A percentile compares a stretch with the other conserved stretches of the same genome.
phyloP scores from a whole-genome alignment of 2,888 invertebrate genomes.

The Pycnomerus fuliginosus region DNA sequence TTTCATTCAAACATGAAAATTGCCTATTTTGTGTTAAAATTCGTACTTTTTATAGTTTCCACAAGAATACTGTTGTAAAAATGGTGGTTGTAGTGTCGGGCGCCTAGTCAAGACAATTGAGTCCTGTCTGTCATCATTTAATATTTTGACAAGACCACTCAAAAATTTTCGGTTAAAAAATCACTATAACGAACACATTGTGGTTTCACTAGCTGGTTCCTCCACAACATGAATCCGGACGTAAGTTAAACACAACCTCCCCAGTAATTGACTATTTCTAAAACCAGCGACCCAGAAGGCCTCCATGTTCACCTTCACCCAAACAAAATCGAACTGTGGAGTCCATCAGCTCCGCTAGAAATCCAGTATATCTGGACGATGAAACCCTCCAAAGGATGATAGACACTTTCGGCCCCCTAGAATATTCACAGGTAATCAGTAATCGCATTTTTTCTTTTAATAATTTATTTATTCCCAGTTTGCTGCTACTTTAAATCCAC shows the following conservation, averaged over 20 bases:
- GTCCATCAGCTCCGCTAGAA: slow-evolving; percentile 19
- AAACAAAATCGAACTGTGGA: too few relatives aligned
- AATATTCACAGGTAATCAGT: slow-evolving; percentile 28
- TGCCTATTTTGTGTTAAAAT: neutral
- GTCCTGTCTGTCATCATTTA: slow-evolving; percentile 1
- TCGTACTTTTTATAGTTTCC: slow-evolving; percentile 1
- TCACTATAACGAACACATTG: neutral
- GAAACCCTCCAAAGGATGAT: slow-evolving; percentile 34
- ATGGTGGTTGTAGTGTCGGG: neutral
- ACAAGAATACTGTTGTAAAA: too few relatives aligned
- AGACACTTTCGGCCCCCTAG: slow-evolving; percentile 31
- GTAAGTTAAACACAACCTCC: too few relatives aligned
- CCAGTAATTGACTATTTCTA: too few relatives aligned
- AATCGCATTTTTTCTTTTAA: neutral
- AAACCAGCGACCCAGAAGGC: too few relatives aligned
- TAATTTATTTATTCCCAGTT: slow-evolving; percentile 4
- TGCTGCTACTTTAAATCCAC: slow-evolving; percentile 4
- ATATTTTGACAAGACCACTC: slow-evolving; percentile 4
- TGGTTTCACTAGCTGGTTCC: neutral
- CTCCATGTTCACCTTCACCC: too few relatives aligned
- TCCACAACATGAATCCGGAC: slow-evolving; percentile 5
- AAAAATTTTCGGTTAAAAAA: slow-evolving; percentile 8
- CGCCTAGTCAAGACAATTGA: neutral
- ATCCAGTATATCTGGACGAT: slow-evolving; percentile 33
- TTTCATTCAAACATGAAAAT: neutral